phyloP scores from a whole-genome alignment of 2,113 vertebrate species.

The Cairina moschata region DNA sequence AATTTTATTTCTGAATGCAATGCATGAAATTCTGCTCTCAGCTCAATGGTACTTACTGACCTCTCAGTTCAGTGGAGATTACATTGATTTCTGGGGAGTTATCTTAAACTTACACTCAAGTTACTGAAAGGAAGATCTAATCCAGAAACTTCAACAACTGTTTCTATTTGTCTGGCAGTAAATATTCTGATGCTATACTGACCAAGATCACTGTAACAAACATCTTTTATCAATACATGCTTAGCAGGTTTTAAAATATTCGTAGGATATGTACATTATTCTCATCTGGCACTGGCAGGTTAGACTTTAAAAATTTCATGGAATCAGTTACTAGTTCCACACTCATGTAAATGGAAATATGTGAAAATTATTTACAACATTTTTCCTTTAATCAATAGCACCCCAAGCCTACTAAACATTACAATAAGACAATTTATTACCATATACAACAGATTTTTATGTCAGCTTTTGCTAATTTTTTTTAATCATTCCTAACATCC shows the following conservation, averaged over 20 bases:
- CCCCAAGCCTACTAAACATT: not conserved
- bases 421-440: not conserved
- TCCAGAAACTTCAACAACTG: not conserved
- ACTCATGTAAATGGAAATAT: slow-evolving; percentile 29
- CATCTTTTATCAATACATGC: slow-evolving; percentile 51
- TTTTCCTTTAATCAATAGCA: slow-evolving; percentile 22
- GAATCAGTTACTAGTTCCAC: not conserved
- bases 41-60: not conserved
- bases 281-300: slow-evolving; percentile 29
- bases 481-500: not conserved
- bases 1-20: not conserved
- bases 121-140: slow-evolving; percentile 8
- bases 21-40: not conserved
- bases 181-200: slow-evolving; percentile 28
- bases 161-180: slow-evolving; percentile 42
- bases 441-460: not conserved
- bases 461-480: not conserved
- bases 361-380: slow-evolving; percentile 18
- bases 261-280: slow-evolving; percentile 45
- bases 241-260: slow-evolving; percentile 71
- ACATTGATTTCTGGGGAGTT: not conserved
- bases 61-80: not conserved
- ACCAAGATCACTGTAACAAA: slow-evolving; percentile 37
- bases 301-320: slow-evolving; percentile 61
- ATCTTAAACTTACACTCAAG: not conserved